These are phyloP conservation scores for Camponotus floridanus DNA, from an alignment of 1,140 invertebrate genomes.

Conservation along the genomic window DNA sequence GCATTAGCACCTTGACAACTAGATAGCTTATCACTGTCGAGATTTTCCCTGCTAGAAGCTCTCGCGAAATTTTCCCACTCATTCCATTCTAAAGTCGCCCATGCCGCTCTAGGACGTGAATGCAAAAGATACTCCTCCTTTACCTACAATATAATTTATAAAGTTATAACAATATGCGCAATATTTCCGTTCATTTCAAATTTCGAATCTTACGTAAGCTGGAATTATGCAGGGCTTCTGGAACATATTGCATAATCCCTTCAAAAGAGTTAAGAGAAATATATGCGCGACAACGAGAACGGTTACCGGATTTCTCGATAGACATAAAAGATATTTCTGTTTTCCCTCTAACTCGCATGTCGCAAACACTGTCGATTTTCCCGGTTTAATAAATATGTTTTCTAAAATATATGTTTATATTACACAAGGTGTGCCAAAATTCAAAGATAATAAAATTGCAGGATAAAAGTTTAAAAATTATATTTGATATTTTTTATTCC, in stretches of 20 bases:
- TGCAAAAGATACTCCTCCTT: conserved; percentile 88
- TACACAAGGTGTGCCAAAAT: background rate
- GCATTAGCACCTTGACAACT: conserved; percentile 88
- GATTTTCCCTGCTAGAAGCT: conserved; percentile 89
- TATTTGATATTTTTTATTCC: too few species aligned
- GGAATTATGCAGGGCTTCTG: conserved; percentile 84
- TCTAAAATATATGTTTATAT: conserved; percentile 80
- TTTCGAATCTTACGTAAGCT: conserved; percentile 79
- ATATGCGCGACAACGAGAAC: conserved; percentile 94
- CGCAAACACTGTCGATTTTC: conserved; percentile 98
- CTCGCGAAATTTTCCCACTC: conserved; percentile 85
- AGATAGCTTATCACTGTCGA: conserved; percentile 89
- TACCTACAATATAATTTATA: conserved; percentile 79
- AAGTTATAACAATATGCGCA: conserved; percentile 3
- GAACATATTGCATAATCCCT: conserved; percentile 84
- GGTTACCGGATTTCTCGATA: conserved; percentile 98
- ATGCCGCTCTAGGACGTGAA: conserved; percentile 92
- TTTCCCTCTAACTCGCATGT: conserved; percentile 89
- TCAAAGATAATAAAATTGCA: too few species aligned
- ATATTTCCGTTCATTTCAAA: conserved; percentile 62
- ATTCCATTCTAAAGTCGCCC: conserved; percentile 88
- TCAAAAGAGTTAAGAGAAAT: conserved; percentile 89
- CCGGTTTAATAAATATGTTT: conserved; percentile 97
- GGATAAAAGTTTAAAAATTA: too few species aligned
- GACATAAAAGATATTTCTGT: conserved; percentile 89